Evolutionary conservation across 2,888 invertebrate species (phyloP).

Genomic region (Gnatocerus cornutus): DNA sequence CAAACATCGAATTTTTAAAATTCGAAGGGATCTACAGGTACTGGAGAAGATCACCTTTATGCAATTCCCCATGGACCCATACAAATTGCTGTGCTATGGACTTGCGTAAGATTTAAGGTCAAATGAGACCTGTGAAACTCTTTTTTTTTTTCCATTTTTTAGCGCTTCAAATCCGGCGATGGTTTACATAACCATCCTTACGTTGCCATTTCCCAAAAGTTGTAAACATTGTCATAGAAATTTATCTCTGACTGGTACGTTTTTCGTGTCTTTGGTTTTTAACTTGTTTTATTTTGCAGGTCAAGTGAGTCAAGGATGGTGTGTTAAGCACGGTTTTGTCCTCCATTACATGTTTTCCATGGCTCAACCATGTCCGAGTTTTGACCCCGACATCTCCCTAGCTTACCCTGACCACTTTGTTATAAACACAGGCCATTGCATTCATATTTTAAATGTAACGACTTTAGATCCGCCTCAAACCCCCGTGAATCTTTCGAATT

Average conservation of each 20-base stretch:
- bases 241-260: conserved; percentile 62
- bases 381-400: conserved; percentile 68
- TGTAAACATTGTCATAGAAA: conserved; percentile 73
- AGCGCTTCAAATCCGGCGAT: conserved; percentile 69
- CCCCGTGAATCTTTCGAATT: conserved; percentile 55
- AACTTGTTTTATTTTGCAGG: too few relatives aligned
- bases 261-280: too few relatives aligned
- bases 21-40: conserved; percentile 62
- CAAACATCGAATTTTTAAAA: conserved; percentile 69
- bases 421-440: conserved; percentile 70
- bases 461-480: conserved; percentile 63
- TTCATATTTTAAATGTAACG: conserved; percentile 69
- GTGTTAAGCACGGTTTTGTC: conserved; percentile 91
- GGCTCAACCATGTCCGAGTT: conserved; percentile 82
- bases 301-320: conserved; percentile 72
- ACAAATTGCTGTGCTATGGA: conserved; percentile 80
- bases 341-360: conserved; percentile 94
- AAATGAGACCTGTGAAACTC: too few relatives aligned
- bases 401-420: conserved; percentile 70
- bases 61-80: conserved; percentile 81
- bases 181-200: conserved; percentile 79
- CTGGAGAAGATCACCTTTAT: conserved; percentile 78
- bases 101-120: conserved; percentile 73
- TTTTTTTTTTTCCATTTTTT: conserved; percentile 27
- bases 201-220: conserved; percentile 77